These are phyloP conservation scores for Hippocampus mohnikei DNA, from an alignment of 2,113 vertebrate species.

Conservation along the genomic window DNA sequence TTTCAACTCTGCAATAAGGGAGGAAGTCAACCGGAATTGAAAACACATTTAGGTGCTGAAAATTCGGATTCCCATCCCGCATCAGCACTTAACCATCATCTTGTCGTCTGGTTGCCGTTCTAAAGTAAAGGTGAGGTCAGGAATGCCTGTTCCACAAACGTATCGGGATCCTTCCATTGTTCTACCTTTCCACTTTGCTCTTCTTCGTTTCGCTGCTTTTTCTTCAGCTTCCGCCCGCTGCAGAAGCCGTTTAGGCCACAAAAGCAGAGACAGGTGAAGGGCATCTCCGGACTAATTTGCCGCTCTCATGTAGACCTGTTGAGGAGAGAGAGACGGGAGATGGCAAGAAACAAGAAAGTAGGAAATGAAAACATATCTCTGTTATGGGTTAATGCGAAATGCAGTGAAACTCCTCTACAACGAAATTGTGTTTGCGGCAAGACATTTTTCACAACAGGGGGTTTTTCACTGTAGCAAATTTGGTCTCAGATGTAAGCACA, in stretches of 20 bases:
- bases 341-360: conserved; percentile 17
- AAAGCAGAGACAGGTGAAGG: conserved; percentile 95
- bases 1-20: neutral
- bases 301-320: conserved; percentile 52
- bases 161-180: conserved; percentile 75
- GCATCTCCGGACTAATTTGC: conserved; percentile 76
- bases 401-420: too few relatives aligned
- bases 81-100: neutral
- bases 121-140: neutral
- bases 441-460: too few relatives aligned
- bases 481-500: too few relatives aligned
- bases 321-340: conserved; percentile 32
- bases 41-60: neutral
- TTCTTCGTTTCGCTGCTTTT: conserved; percentile 74
- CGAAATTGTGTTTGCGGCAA: too few relatives aligned
- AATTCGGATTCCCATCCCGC: conserved; percentile 7
- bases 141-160: conserved; percentile 59
- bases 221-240: conserved; percentile 70
- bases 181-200: conserved; percentile 77
- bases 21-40: too few relatives aligned
- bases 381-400: too few relatives aligned
- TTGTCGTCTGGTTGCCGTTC: conserved; percentile 13
- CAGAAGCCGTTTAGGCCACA: conserved; percentile 91
- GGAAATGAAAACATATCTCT: conserved; percentile 11
- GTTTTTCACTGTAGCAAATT: too few relatives aligned